Conservation (phyloP, 2,797 vertebrate genomes). For the Oreonectes daqikongensis region DNA sequence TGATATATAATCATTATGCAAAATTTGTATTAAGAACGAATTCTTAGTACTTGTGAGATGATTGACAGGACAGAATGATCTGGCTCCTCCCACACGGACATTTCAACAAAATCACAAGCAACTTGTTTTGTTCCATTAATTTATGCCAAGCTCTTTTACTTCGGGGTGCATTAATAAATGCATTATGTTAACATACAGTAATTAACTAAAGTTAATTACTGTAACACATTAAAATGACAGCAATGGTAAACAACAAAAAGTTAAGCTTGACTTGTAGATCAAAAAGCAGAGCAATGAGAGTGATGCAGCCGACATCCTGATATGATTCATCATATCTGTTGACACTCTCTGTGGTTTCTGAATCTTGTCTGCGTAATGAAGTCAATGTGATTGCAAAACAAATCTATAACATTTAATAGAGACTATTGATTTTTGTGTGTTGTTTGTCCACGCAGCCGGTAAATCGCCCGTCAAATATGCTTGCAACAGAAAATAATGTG, state of each 20-base stretch:
- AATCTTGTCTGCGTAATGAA: conserved; percentile 32
- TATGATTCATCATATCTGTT: conserved; percentile 16
- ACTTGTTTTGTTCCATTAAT: not conserved
- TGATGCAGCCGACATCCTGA: not conserved
- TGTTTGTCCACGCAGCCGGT: conserved; percentile 17
- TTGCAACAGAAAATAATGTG: not conserved
- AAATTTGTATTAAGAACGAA: too few relatives aligned
- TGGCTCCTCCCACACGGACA: not conserved
- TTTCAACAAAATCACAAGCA: not conserved
- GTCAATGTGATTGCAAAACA: conserved; percentile 41
- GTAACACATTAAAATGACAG: not conserved
- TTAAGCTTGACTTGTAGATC: not conserved
- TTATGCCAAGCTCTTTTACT: not conserved
- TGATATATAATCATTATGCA: too few relatives aligned
- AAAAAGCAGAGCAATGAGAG: not conserved
- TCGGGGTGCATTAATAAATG: not conserved
- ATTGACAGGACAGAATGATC: not conserved
- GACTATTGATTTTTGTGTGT: conserved; percentile 43
- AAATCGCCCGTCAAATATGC: not conserved
- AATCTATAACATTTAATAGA: conserved; percentile 53
- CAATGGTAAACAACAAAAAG: not conserved
- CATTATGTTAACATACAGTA: too few relatives aligned
- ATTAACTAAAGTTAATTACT: too few relatives aligned
- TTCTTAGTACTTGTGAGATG: not conserved
- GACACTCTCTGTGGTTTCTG: not conserved